Base-by-base conservation (phyloP, 2,888 invertebrate species). In the Octodonta nipae region DNA sequence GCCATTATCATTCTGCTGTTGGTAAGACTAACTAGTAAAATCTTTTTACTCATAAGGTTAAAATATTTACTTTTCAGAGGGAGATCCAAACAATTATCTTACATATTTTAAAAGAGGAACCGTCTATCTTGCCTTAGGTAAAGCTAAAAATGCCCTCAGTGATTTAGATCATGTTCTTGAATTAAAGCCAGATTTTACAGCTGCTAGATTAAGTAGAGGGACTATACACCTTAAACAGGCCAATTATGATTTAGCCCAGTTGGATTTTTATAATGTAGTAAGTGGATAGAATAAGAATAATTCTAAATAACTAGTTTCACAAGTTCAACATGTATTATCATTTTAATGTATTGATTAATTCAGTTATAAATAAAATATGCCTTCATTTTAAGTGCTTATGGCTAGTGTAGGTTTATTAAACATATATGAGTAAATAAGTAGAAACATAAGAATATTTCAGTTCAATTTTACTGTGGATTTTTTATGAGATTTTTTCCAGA, bases 1-100 rank as follows among this genome's bases (percentile, higher is more conserved):
- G 88, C 37, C 95, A 98, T 60, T 98, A 92, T 65, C 95, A 98
- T 69, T 86, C 89, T 39, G 98, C 96, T 48, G 88, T 98, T 49
- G 93, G 87, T 86, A 58, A 70, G 78, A 64, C 10, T 4, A 5
- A 26, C 11, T 3, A 10, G 4, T 4, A 22, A n/a, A 34, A 15
- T n/a, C 28, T 15, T 26, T 16, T 20, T 11, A 11, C 15, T 10
- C 14, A 20, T 6, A 25, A 15, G 5, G 27, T 27, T 31, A n/a
- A n/a, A n/a, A n/a, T n/a, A n/a, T n/a, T 40, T 45, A 39, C 36
- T 34, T 66, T 67, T 3, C 64, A 93, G 95, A 96, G 70, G 87
- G 86, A 8, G 96, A 98, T 64, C 88, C 93, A 22, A 73, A 71
- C 43, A 95, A 96, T 65, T 98, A 95, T 64, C 73, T 96, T 60